Evolutionary conservation across 2,888 invertebrate species (phyloP), one percentile per base, ranked within the genome.

Genomic region (Masnerella sp.): DNA sequence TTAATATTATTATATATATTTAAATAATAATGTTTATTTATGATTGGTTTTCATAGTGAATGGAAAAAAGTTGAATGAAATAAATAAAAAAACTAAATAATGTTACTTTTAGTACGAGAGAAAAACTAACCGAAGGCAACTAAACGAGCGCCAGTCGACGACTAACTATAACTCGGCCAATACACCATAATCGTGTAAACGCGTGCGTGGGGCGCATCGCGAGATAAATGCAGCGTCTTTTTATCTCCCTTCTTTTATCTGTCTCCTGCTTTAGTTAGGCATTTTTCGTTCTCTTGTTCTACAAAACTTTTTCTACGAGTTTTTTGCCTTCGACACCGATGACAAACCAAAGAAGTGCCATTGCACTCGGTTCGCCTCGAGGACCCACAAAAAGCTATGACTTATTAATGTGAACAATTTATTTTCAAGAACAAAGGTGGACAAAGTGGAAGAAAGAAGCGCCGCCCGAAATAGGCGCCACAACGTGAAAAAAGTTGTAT

Each of bases 201-300:
- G 65, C 49, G 77, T 69, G 81, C 80, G 82, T 81, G 81, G 81
- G 81, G 78, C 78, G 77, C 70, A 68, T 64, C 58, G 52, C 36
- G 5, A 72, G 72, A 72, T 72, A 72, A 72, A 72, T 65, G 72
- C 72, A 72, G 72, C 49, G 36, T 56, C 67, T 42, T 58, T 61
- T 72, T 73, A 71, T 69, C 75, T 71, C 51, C 40, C 30, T 30
- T 28, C 8, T 59, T 64, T 62, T 62, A 71, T 75, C 58, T 56
- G 36, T 18, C 59, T 54, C 42, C 65, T 64, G 73, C 68, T 67
- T 77, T 47, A 61, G 72, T 74, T 68, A 20, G 51, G 67, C 40
- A 62, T 67, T 62, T 73, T 62, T 73, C 38, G 47, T 72, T 67
- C 45, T 49, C 56, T 67, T 72, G 61, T 49, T 72, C n/a, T 2